phyloP scores from a whole-genome alignment of 2,113 vertebrate species.

The Illadopsis cleaveri region DNA sequence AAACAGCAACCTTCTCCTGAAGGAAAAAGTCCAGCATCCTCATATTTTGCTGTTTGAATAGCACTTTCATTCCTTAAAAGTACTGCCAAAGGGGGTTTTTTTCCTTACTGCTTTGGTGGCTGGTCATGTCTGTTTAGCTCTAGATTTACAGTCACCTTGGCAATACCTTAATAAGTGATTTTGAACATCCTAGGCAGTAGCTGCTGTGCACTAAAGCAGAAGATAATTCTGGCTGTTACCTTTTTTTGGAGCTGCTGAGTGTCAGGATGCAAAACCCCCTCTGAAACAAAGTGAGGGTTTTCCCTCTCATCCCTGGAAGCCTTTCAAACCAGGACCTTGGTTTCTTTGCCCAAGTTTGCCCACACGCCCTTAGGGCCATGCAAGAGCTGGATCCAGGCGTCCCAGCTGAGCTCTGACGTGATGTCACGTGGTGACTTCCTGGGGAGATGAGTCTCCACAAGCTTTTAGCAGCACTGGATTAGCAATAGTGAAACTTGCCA shows the following conservation, averaged over 20 bases:
- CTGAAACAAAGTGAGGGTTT: neutral
- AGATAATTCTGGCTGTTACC: neutral
- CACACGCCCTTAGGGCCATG: neutral
- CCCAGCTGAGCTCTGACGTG: neutral
- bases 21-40: neutral
- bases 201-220: neutral
- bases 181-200: rapidly evolving
- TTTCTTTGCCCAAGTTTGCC: neutral
- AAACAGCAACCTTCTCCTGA: neutral
- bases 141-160: neutral
- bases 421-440: neutral
- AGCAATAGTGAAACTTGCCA: neutral
- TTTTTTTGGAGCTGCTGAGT: neutral
- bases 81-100: neutral
- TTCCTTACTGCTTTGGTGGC: neutral
- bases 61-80: neutral
- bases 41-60: neutral
- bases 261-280: neutral
- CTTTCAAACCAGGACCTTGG: neutral
- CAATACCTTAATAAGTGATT: neutral
- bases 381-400: neutral
- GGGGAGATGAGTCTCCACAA: neutral
- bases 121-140: neutral
- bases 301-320: neutral
- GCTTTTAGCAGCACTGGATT: neutral